These are phyloP conservation scores for Cygnus atratus DNA, from an alignment of 2,113 vertebrate genomes.

Conservation along the genomic window DNA sequence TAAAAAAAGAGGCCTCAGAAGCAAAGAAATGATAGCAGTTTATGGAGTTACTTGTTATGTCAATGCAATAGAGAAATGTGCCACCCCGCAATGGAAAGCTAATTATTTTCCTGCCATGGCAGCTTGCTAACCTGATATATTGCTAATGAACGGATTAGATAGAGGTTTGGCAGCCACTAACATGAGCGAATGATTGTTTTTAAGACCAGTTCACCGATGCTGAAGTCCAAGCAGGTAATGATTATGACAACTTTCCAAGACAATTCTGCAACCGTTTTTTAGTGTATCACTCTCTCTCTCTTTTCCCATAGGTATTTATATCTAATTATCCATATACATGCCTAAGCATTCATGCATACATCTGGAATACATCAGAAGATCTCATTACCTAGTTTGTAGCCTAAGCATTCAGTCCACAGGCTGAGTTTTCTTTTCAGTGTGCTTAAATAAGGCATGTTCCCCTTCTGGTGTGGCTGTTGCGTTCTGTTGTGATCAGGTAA, in stretches of 20 bases:
- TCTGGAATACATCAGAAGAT: not conserved
- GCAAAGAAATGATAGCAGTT: slow-evolving; percentile 32
- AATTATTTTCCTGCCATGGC: slow-evolving; percentile 41
- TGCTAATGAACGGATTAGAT: slow-evolving; percentile 33
- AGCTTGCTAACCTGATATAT: slow-evolving; percentile 18
- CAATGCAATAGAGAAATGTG: not conserved
- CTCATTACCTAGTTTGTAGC: not conserved
- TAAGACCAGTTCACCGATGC: not conserved
- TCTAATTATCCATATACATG: not conserved
- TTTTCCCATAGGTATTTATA: not conserved
- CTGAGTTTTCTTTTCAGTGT: not conserved
- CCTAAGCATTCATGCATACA: not conserved
- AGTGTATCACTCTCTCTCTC: not conserved
- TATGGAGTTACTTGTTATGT: slow-evolving; percentile 39
- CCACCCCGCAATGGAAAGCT: slow-evolving; percentile 7
- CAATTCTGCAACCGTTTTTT: not conserved
- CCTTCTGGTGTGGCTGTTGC: rapidly evolving
- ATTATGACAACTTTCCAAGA: not conserved
- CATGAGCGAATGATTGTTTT: not conserved
- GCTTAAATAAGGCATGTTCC: not conserved
- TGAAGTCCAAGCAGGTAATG: not conserved
- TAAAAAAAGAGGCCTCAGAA: not conserved
- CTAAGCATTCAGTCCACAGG: not conserved
- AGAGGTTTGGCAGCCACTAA: slow-evolving; percentile 3
- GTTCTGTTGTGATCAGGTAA: not conserved